Evolutionary conservation across 2,113 vertebrate genomes (phyloP).

Genomic region (Dipodomys stephensi): DNA sequence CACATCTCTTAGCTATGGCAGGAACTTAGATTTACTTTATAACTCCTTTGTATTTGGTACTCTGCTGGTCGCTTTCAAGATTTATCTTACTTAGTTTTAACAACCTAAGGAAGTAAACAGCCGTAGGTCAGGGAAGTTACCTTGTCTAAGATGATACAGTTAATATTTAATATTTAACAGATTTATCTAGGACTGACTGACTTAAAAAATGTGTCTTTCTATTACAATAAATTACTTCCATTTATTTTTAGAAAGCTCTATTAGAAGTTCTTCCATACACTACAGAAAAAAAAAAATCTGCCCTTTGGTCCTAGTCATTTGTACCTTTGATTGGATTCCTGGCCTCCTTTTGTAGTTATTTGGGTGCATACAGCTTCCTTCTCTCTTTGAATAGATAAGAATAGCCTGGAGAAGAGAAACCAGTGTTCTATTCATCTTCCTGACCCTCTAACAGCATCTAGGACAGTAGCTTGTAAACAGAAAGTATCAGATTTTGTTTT

Average conservation of each 20-base stretch:
- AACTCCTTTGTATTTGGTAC: neutral
- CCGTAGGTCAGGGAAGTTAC: neutral
- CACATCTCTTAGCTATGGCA: neutral
- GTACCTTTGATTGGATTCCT: neutral
- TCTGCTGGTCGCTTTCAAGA: neutral
- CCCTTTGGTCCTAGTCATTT: neutral
- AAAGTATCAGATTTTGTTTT: conserved; percentile 21
- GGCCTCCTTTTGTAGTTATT: conserved; percentile 15
- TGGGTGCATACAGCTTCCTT: neutral
- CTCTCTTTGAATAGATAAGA: conserved; percentile 15
- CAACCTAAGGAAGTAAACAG: neutral
- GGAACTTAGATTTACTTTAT: conserved; percentile 6
- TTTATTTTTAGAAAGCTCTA: neutral
- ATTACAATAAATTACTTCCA: neutral
- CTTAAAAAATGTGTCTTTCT: conserved; percentile 28
- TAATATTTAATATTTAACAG: neutral
- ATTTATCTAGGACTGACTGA: conserved; percentile 1
- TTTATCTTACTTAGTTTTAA: conserved; percentile 1
- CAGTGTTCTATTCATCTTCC: neutral
- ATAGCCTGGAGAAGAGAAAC: conserved; percentile 1
- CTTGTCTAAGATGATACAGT: neutral
- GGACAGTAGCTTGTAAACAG: neutral
- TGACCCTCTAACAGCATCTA: neutral
- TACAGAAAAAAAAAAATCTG: neutral
- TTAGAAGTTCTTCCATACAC: neutral